Conservation (phyloP, 1,140 invertebrate genomes). For the Wasmannia auropunctata region DNA sequence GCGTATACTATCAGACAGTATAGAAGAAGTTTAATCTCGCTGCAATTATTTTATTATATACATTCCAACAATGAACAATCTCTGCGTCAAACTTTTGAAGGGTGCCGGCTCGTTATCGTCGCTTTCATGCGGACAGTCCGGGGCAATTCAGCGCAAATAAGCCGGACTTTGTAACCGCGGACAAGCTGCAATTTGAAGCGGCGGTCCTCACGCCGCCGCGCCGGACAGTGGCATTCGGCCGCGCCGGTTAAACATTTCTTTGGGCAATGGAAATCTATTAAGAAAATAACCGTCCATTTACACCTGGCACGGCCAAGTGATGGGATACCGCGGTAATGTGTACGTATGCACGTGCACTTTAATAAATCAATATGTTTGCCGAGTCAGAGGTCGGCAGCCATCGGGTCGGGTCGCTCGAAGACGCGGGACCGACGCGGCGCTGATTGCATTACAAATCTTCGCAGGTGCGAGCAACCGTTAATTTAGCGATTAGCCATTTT, state of each 20-base stretch:
- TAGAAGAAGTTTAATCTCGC: not conserved
- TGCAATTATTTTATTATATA: conserved; percentile 21
- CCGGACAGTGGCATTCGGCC: conserved; percentile 34
- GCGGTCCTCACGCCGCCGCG: conserved; percentile 28
- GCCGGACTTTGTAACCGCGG: conserved; percentile 43
- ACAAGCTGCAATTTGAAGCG: conserved; percentile 54
- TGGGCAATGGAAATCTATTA: conserved; percentile 68
- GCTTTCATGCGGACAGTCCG: conserved; percentile 39
- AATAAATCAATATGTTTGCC: conserved; percentile 72
- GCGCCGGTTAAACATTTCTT: conserved; percentile 58
- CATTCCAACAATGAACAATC: conserved; percentile 13
- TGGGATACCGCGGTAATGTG: conserved; percentile 50
- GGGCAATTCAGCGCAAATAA: conserved; percentile 44
- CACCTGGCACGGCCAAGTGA: conserved; percentile 45
- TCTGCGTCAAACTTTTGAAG: conserved; percentile 55
- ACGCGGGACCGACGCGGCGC: conserved; percentile 46
- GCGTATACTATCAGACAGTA: not conserved
- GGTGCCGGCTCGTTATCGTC: conserved; percentile 62
- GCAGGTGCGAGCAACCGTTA: conserved; percentile 19
- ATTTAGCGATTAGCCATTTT: conserved; percentile 38
- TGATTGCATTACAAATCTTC: conserved; percentile 56
- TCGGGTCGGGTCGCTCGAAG: conserved; percentile 48
- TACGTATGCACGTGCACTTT: conserved; percentile 58
- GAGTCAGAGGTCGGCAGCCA: conserved; percentile 55
- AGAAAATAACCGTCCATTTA: conserved; percentile 68